phyloP scores from a whole-genome alignment of 2,888 invertebrate species.

The Cephalotes varians region DNA sequence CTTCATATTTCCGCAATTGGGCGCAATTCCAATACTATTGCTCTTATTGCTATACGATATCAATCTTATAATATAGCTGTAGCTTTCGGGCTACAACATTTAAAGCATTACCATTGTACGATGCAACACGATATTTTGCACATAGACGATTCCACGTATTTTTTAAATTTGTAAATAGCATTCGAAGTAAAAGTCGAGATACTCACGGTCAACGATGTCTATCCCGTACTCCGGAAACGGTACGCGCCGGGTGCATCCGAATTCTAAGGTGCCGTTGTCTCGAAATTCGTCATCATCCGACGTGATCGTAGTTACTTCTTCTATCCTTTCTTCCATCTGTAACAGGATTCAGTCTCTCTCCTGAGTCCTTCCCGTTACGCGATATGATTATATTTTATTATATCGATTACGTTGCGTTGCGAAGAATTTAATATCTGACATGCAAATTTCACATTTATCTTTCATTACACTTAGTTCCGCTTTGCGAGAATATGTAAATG shows the following conservation, averaged over 20 bases:
- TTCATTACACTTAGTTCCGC: background rate
- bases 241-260: conserved; percentile 85
- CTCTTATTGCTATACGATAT: no score
- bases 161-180: conserved; percentile 7
- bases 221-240: conserved; percentile 91
- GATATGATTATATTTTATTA: background rate
- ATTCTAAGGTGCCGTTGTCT: conserved; percentile 77
- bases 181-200: background rate
- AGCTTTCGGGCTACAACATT: no score
- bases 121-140: background rate
- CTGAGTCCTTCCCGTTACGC: no score
- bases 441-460: background rate
- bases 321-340: conserved; percentile 86
- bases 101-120: background rate
- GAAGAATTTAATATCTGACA: conserved; percentile 8
- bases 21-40: no score
- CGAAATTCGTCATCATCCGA: conserved; percentile 82
- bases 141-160: background rate
- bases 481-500: conserved; percentile 3
- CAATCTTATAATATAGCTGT: no score
- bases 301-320: conserved; percentile 85
- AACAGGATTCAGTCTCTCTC: conserved; percentile 28
- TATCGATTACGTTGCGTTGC: background rate
- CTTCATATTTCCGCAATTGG: no score
- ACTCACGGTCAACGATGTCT: conserved; percentile 88